Evolutionary conservation across 2,113 vertebrate genomes (phyloP).

Genomic region (Gymnocephalus cernua): DNA sequence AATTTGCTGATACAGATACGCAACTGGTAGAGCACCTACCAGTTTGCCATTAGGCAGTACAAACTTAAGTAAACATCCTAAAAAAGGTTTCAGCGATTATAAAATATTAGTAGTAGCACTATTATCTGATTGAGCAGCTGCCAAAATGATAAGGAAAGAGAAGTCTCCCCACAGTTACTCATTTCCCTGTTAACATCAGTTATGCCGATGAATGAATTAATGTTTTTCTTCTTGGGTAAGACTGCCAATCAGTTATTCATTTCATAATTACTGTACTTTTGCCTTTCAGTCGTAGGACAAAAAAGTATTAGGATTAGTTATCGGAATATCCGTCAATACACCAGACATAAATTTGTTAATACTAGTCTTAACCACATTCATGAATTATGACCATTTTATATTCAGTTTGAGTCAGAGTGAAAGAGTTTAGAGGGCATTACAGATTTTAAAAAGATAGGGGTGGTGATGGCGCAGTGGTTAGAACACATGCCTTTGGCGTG

Average conservation of each 20-base stretch:
- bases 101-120: conserved; percentile 12
- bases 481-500: too few relatives aligned
- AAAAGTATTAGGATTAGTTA: conserved; percentile 38
- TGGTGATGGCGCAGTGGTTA: too few relatives aligned
- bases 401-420: not conserved
- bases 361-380: conserved; percentile 5
- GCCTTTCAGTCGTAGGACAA: conserved; percentile 30
- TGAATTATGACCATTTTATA: not conserved
- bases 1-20: not conserved
- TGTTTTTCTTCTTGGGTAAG: conserved; percentile 22
- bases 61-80: conserved; percentile 32
- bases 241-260: conserved; percentile 49
- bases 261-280: conserved; percentile 42
- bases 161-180: conserved; percentile 32
- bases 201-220: conserved; percentile 51
- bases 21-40: not conserved
- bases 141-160: conserved; percentile 58
- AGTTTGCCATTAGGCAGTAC: not conserved
- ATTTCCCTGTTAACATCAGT: conserved; percentile 31
- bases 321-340: conserved; percentile 38
- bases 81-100: not conserved
- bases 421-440: not conserved
- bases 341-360: not conserved
- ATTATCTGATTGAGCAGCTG: conserved; percentile 39
- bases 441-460: not conserved